These are phyloP conservation scores for Myotis vivesi DNA, from an alignment of 2,797 vertebrate species.

Conservation along the genomic window DNA sequence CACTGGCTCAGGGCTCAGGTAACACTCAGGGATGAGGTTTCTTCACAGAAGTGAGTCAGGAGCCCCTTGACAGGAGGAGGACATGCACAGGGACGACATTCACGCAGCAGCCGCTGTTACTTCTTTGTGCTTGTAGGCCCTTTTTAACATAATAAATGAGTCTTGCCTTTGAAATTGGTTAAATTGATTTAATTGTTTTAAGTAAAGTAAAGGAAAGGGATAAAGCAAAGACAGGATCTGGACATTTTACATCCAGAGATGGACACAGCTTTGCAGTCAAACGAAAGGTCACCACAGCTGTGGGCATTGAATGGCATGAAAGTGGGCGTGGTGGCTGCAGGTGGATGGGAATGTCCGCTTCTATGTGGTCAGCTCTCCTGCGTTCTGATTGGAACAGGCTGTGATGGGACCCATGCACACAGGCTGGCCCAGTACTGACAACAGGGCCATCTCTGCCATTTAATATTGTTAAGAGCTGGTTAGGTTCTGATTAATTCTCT, in stretches of 20 bases:
- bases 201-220: neutral
- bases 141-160: too few relatives aligned
- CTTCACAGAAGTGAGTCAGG: neutral
- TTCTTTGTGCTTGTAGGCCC: neutral
- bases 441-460: neutral
- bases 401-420: neutral
- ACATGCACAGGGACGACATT: neutral
- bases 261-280: neutral
- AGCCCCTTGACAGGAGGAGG: neutral
- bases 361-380: neutral
- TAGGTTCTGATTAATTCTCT: neutral
- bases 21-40: fast-evolving
- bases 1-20: too few relatives aligned
- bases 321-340: neutral
- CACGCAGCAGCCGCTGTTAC: fast-evolving
- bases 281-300: neutral
- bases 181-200: neutral
- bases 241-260: neutral
- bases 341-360: neutral
- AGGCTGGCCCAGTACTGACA: neutral
- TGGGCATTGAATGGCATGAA: neutral
- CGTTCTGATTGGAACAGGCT: neutral
- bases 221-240: neutral
- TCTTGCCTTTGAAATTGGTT: neutral
- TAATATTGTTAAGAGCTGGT: neutral